Evolutionary conservation across 1,140 invertebrate species (phyloP).

Genomic region (Teleogryllus occipitalis): DNA sequence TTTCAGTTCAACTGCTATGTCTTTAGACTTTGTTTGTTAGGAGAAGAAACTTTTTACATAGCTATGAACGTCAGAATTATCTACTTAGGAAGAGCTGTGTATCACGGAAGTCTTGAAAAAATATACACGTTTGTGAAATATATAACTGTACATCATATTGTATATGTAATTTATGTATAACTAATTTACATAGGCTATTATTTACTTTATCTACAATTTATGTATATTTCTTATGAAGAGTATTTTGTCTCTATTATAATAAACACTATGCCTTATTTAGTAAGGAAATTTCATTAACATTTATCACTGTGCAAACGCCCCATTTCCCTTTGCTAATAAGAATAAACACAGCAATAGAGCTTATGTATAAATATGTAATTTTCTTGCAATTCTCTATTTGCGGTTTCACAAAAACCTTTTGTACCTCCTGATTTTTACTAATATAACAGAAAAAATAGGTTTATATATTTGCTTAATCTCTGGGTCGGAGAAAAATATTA

Average conservation of each 20-base stretch:
- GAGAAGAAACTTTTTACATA: background rate
- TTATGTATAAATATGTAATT: background rate
- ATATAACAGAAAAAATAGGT: background rate
- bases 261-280: background rate
- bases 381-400: background rate
- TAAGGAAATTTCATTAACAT: background rate
- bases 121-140: conserved; percentile 22
- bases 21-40: background rate
- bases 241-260: background rate
- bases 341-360: conserved; percentile 5
- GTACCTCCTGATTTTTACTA: background rate
- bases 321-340: background rate
- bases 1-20: background rate
- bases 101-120: conserved; percentile 23
- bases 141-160: conserved; percentile 17
- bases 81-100: conserved; percentile 20
- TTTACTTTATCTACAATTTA: conserved; percentile 19
- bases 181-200: conserved; percentile 11
- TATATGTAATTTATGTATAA: conserved; percentile 18
- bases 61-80: conserved; percentile 7
- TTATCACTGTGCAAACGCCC: background rate
- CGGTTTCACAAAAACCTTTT: background rate
- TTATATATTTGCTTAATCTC: background rate
- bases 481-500: background rate
- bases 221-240: conserved; percentile 13